Base-by-base conservation (phyloP, 2,113 vertebrate species). In the Capreolus pygargus region DNA sequence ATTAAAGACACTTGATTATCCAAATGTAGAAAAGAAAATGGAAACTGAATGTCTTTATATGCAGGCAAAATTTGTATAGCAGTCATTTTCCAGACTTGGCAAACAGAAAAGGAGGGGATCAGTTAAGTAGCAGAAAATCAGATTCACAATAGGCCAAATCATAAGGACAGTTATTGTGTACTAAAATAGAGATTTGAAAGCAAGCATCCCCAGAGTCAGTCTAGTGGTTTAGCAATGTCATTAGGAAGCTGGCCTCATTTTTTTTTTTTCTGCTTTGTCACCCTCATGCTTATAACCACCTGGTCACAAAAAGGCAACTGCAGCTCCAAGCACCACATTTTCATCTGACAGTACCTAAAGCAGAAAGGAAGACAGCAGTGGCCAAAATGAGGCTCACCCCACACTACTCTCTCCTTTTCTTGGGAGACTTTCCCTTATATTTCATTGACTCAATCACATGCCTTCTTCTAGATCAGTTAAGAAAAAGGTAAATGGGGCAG, bases 1-100 rank as follows among this genome's bases (percentile, higher is more conserved):
- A 92, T 94, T 96, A 94, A 98, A 95, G 91, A 94, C 7, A 64
- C 81, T 92, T 61, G 85, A 92, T 96, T 95, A 96, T 74, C 47
- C 87, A 97, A 92, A 92, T 81, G 54, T n/a, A 76, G 87, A 60
- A 76, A 74, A 90, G 76, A 96, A 97, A 92, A 87, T 91, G 84
- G 87, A 84, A 86, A 81, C 7, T 1, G 30, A 91, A 96, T 90
- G n/a, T 95, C 96, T 98, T 95, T 78, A 92, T 95, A 82, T 55
- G 17, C 6, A 58, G 87, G 88, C 84, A 92, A 85, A 83, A 97
- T 94, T 81, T 86, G 94, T 96, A 88, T 28, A 70, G 76, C 60
- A 54, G 55, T 89, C 83, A 96, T 96, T 91, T 89, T 92, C 92
- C 58, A 61, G 89, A 27, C 57, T 92, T 64, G 93, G 85, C 61